phyloP scores from a whole-genome alignment of 2,888 invertebrate species.

The Thelaira solivaga region DNA sequence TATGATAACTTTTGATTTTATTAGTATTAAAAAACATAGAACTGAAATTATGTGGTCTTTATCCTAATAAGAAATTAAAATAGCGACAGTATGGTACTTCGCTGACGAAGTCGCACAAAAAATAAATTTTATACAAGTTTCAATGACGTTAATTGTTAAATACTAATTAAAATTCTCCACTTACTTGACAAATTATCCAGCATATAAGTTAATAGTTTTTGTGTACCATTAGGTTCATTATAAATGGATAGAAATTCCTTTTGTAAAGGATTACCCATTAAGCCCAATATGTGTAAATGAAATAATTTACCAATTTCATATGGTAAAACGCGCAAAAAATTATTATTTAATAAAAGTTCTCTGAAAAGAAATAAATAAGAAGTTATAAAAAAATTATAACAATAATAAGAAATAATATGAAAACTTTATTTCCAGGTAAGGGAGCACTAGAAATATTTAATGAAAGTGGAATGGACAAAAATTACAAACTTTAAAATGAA shows the following conservation, averaged over 20 bases:
- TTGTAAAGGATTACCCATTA: slow-evolving; percentile 95
- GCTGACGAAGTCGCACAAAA: too few relatives aligned
- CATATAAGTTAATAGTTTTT: slow-evolving; percentile 95
- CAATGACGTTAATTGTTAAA: background rate
- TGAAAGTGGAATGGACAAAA: too few relatives aligned
- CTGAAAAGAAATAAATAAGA: slow-evolving; percentile 79
- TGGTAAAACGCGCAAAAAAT: slow-evolving; percentile 94
- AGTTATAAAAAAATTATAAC: too few relatives aligned
- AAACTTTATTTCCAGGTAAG: too few relatives aligned
- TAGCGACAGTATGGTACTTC: too few relatives aligned
- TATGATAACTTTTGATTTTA: too few relatives aligned
- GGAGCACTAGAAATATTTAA: too few relatives aligned
- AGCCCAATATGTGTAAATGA: slow-evolving; percentile 94
- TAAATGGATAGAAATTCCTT: slow-evolving; percentile 95
- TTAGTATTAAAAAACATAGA: too few relatives aligned
- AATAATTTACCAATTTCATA: slow-evolving; percentile 98
- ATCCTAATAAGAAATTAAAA: too few relatives aligned
- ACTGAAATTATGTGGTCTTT: too few relatives aligned
- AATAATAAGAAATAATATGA: too few relatives aligned
- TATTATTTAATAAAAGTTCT: slow-evolving; percentile 95
- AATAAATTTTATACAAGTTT: background rate
- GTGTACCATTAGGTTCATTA: slow-evolving; percentile 94
- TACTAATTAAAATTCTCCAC: slow-evolving; percentile 66
- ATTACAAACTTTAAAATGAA: too few relatives aligned
- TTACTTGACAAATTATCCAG: slow-evolving; percentile 97